Conservation (phyloP, 2,797 vertebrate genomes). For the Martes flavigula region DNA sequence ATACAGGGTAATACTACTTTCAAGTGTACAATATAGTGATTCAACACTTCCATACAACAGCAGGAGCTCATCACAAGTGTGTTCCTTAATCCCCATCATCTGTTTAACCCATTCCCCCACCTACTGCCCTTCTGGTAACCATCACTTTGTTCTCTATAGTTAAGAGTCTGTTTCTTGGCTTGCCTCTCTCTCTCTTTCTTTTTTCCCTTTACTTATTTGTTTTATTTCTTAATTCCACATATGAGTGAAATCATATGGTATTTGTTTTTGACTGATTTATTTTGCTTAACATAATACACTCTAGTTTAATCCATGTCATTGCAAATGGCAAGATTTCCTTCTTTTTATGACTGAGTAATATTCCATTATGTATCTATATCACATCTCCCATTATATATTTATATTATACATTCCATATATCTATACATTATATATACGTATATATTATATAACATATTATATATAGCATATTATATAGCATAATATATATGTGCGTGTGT, state of each 20-base stretch:
- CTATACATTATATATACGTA: neutral
- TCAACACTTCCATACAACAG: neutral
- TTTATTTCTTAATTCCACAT: neutral
- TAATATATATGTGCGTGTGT: too few relatives aligned
- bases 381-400: neutral
- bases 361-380: neutral
- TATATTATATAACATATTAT: neutral
- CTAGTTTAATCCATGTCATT: neutral
- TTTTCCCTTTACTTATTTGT: neutral
- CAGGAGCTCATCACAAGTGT: neutral
- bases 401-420: neutral
- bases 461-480: too few relatives aligned
- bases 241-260: neutral
- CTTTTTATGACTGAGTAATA: neutral
- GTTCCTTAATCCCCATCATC: neutral
- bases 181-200: neutral
- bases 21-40: neutral
- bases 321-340: neutral
- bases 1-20: neutral
- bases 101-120: neutral
- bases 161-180: neutral
- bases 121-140: neutral
- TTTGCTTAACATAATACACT: neutral
- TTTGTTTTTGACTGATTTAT: neutral
- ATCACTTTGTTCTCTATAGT: neutral